Evolutionary conservation across 2,797 vertebrate species (phyloP).

Genomic region (Astyanax mexicanus): DNA sequence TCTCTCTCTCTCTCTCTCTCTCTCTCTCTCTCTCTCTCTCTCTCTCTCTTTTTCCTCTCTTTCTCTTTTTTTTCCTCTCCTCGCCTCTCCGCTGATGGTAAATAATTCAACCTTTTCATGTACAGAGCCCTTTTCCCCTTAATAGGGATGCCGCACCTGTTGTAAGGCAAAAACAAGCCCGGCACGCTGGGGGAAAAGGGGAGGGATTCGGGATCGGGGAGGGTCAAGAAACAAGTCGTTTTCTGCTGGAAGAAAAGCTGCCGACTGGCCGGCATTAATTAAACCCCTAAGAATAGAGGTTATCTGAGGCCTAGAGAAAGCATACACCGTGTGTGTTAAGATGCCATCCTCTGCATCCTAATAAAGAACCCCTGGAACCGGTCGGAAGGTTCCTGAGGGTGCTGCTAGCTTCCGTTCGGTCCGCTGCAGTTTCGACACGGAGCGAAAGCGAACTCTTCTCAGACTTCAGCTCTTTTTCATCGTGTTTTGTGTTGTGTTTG

Average conservation of each 20-base stretch:
- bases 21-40: constrained; percentile 23
- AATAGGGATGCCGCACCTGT: constrained; percentile 82
- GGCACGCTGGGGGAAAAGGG: constrained; percentile 73
- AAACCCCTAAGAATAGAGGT: constrained; percentile 85
- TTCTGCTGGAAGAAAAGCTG: constrained; percentile 79
- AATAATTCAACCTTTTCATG: constrained; percentile 84
- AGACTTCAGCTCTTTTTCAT: background rate
- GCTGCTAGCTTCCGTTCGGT: constrained; percentile 25
- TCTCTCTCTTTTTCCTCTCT: constrained; percentile 35
- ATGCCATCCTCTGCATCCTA: constrained; percentile 74
- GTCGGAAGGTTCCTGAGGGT: constrained; percentile 29
- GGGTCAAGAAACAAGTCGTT: constrained; percentile 81
- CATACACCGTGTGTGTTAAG: constrained; percentile 66
- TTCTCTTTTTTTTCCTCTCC: no score
- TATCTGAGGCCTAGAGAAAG: constrained; percentile 81
- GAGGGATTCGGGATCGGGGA: constrained; percentile 80
- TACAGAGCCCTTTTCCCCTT: constrained; percentile 78
- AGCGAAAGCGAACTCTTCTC: constrained; percentile 45
- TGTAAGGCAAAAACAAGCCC: constrained; percentile 79
- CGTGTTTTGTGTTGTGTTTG: background rate
- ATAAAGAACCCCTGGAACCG: constrained; percentile 57
- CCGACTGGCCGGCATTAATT: constrained; percentile 81
- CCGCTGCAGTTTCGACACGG: constrained; percentile 52
- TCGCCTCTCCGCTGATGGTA: constrained; percentile 73
- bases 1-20: background rate